Conservation (phyloP, 2,113 vertebrate species). For the Antechinus flavipes region DNA sequence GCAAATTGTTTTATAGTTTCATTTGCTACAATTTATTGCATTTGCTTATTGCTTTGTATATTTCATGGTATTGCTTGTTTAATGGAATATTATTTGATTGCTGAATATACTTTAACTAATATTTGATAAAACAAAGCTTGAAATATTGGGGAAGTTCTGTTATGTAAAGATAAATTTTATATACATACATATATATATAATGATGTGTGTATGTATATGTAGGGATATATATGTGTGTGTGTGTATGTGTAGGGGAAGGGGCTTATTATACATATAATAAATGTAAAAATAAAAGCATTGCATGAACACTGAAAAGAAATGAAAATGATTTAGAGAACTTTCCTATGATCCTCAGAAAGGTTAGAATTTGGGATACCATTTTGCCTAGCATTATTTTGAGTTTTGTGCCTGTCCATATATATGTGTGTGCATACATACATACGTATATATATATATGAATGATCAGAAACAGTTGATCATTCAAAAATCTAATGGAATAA, state of each 20-base stretch:
- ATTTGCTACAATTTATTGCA: too few relatives aligned
- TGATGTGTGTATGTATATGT: not conserved
- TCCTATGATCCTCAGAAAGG: not conserved
- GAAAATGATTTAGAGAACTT: not conserved
- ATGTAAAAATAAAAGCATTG: not conserved
- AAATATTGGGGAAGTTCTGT: not conserved
- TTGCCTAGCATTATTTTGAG: not conserved
- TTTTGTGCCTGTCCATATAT: not conserved
- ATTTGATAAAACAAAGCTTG: not conserved
- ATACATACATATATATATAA: not conserved
- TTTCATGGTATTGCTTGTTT: too few relatives aligned
- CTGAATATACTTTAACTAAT: too few relatives aligned
- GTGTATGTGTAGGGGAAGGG: not conserved
- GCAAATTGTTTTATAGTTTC: too few relatives aligned
- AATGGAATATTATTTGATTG: too few relatives aligned
- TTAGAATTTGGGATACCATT: not conserved
- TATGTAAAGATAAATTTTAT: not conserved
- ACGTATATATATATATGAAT: not conserved
- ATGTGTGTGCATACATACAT: not conserved
- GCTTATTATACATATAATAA: not conserved
- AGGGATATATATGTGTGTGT: not conserved
- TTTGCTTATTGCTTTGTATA: too few relatives aligned
- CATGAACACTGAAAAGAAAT: not conserved
- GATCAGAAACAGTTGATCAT: not conserved
- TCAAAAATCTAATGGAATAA: not conserved